Percentiles rank a stretch among this genome's conserved stretches.
These are phyloP conservation scores for Batillaria attramentaria DNA, from an alignment of 1,140 invertebrate species.

Conservation along the genomic window DNA sequence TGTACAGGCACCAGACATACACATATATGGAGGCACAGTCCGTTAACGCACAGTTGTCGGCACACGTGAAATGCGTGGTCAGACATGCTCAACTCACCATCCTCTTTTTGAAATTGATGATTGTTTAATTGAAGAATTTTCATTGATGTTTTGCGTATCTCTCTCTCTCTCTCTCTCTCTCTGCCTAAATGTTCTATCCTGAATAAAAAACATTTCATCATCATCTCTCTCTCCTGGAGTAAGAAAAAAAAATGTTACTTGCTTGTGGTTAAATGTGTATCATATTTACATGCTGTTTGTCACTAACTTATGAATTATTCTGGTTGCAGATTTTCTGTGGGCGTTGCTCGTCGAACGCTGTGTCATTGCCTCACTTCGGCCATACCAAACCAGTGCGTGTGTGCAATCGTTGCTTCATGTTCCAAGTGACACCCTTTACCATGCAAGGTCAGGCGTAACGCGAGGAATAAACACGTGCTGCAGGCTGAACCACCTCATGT, in stretches of 20 bases:
- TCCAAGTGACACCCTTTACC: slow-evolving; percentile 71
- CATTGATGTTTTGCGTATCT: no score
- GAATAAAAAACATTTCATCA: background rate
- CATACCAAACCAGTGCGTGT: slow-evolving; percentile 93
- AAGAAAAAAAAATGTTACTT: background rate
- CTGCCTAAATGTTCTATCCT: background rate
- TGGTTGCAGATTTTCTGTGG: slow-evolving; percentile 89
- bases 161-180: background rate
- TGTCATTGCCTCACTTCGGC: slow-evolving; percentile 93
- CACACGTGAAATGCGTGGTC: no score
- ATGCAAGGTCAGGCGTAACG: slow-evolving; percentile 22
- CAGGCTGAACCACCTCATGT: no score
- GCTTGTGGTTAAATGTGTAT: background rate
- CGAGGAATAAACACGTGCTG: no score
- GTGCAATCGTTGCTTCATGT: slow-evolving; percentile 90
- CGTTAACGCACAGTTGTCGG: no score
- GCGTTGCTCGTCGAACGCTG: slow-evolving; percentile 92
- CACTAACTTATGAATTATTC: slow-evolving; percentile 7
- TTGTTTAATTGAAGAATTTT: background rate
- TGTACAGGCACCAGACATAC: no score
- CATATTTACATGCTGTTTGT: background rate
- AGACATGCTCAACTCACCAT: no score
- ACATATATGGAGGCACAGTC: no score
- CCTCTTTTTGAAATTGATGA: background rate
- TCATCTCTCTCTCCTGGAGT: background rate